Evolutionary conservation across 2,113 vertebrate species (phyloP).

Genomic region (Cottus gobio): DNA sequence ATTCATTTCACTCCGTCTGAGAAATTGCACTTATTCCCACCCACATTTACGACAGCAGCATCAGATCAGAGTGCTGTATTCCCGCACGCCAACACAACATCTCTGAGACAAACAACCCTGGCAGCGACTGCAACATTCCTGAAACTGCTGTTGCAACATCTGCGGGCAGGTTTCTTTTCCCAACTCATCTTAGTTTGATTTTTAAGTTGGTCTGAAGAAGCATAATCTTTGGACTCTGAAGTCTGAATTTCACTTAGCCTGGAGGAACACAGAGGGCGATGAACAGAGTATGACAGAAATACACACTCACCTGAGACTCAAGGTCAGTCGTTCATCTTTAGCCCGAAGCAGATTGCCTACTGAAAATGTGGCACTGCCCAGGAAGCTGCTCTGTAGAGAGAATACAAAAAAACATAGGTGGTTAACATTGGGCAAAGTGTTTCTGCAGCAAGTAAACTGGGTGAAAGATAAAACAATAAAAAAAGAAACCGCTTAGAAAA

Average conservation of each 20-base stretch:
- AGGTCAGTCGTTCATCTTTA: conserved; percentile 90
- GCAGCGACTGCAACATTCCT: conserved; percentile 37
- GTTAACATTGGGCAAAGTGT: background rate
- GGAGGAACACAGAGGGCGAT: background rate
- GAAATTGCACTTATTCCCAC: conserved; percentile 5
- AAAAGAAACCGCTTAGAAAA: background rate
- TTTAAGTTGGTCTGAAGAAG: conserved; percentile 24
- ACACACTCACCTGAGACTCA: conserved; percentile 90
- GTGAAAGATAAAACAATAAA: background rate
- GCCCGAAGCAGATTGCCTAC: conserved; percentile 92
- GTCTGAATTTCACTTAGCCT: conserved; percentile 20
- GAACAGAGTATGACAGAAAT: conserved; percentile 21
- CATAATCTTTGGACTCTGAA: conserved; percentile 33
- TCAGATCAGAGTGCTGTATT: conserved; percentile 38
- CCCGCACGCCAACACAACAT: conserved; percentile 30
- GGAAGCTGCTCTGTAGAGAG: conserved; percentile 88
- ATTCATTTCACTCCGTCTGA: conserved; percentile 2
- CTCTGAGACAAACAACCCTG: conserved; percentile 49
- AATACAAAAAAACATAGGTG: background rate
- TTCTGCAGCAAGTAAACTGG: background rate
- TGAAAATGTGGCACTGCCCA: conserved; percentile 92
- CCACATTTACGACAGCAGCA: conserved; percentile 9
- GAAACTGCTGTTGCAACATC: conserved; percentile 33
- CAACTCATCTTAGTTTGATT: conserved; percentile 31
- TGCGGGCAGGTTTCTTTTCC: conserved; percentile 17